Evolutionary conservation across 2,113 vertebrate species (phyloP), one percentile per base, ranked within the genome.

Genomic region (Cryptomyrus ogoouensis): DNA sequence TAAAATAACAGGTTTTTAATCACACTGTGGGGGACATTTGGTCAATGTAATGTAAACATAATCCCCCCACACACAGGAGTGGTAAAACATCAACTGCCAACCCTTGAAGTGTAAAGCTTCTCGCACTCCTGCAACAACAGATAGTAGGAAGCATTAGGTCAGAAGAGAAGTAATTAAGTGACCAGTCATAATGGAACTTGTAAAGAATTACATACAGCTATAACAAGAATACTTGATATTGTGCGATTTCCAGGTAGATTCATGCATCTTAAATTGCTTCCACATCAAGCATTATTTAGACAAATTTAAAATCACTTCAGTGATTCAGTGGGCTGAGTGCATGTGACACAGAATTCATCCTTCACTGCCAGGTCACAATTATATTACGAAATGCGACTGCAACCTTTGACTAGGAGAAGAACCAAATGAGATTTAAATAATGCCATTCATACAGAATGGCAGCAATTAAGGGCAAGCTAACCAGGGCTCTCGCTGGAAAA

Each of bases 141-240:
- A 4, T 1, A 70, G 62, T 27, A 70, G 58, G 58, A 77, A 50
- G 88, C 49, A 39, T n/a, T 9, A 74, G 88, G 12, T 31, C 70
- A 62, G 58, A 77, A n/a, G 74, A 77, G 8, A 47, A n/a, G 49
- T 74, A 39, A 39, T 42, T 8, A 90, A 87, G 19, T 21, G 46
- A 13, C 47, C 12, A 27, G 46, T 8, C 24, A 21, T 86, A 35
- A 90, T 50, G 83, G 35, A 39, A 70, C 58, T 50, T 74, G 27
- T 87, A 58, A 74, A 62, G 46, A 87, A 87, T 85, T 86, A 90
- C 86, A 39, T 62, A 49, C 15, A 58, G 42, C 70, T 90, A 27
- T 90, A 90, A 87, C 27, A 39, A 86, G 9, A 90, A 58, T 8
- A 58, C 89, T 87, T 70, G 84, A 42, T 27, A 87, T 50, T 80